A percentile compares a stretch with the other conserved stretches of the same genome.
Conservation (phyloP, 2,797 vertebrate species). For the Rachycentron canadum region DNA sequence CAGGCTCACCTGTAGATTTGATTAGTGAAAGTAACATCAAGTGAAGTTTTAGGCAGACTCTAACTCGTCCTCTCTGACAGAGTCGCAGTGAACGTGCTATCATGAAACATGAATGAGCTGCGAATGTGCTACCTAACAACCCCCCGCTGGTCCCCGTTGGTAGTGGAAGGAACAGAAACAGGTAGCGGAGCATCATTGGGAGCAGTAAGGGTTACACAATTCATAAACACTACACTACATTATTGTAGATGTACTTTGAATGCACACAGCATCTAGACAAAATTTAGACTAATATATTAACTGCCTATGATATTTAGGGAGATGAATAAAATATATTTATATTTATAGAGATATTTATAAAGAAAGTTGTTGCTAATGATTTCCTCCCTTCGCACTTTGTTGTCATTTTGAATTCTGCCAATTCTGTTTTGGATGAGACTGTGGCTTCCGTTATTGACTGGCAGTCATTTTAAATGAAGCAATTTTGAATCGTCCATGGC, state of each 20-base stretch:
- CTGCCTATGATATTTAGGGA: slow-evolving; percentile 4
- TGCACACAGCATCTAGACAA: background rate
- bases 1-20: too few relatives aligned
- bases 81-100: too few relatives aligned
- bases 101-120: too few relatives aligned
- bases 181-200: background rate
- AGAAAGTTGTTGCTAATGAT: slow-evolving; percentile 40
- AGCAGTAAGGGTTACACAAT: background rate
- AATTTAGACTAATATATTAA: slow-evolving; percentile 37
- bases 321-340: too few relatives aligned
- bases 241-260: background rate
- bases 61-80: too few relatives aligned
- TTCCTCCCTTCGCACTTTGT: slow-evolving; percentile 31
- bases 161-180: too few relatives aligned
- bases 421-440: slow-evolving; percentile 37
- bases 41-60: too few relatives aligned
- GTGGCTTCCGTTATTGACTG: slow-evolving; percentile 45
- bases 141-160: too few relatives aligned
- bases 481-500: slow-evolving; percentile 71
- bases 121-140: too few relatives aligned
- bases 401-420: slow-evolving; percentile 61
- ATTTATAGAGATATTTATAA: slow-evolving; percentile 9
- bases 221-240: background rate
- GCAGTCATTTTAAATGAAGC: slow-evolving; percentile 76
- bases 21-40: background rate